Base-by-base conservation (phyloP, 2,888 invertebrate species). In the Troides aeacus region DNA sequence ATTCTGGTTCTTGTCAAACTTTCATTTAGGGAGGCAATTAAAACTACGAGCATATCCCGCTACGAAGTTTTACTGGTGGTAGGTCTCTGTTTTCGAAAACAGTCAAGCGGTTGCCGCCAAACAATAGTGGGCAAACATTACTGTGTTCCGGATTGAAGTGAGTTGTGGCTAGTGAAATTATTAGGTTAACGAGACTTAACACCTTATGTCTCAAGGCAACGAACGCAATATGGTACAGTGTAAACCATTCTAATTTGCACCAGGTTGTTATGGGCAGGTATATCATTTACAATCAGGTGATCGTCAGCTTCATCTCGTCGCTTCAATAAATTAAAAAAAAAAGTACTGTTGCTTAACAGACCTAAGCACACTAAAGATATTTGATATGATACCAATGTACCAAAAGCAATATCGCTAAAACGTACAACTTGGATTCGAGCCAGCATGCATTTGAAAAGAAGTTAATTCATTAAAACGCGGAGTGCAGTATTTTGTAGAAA, bases 381-480 rank as follows among this genome's bases (percentile, higher is more conserved):
- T 58, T 58, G n/a, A 58, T 23, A 42, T n/a, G 8, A 42, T 36
- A 18, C 18, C 62, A 42, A 59, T 24, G 17, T 60, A 61, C 42
- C 21, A 62, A 68, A 58, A 62, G 30, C 46, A 63, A 68, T 50
- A 60, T 50, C 62, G 46, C 58, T 63, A 59, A 68, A 68, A 63
- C 18, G 58, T 63, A 63, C 18, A 50, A 39, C 58, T 62, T 68
- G 62, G 68, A 68, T 36, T 24, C 36, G 7, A 63, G 62, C 68
- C 68, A 68, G 63, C 42, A 24, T 68, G 57, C 30, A 58, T 63
- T 63, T 58, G 62, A 63, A 68, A 68, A 58, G 63, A 50, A 68
- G 63, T 68, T 68, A 68, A 68, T 63, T 68, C 30, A 59, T 63
- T 59, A 68, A 68, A 62, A 62, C 23, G 30, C 21, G 17, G n/a